These are phyloP conservation scores for Isichthys henryi DNA, from an alignment of 2,113 vertebrate species.

Conservation along the genomic window DNA sequence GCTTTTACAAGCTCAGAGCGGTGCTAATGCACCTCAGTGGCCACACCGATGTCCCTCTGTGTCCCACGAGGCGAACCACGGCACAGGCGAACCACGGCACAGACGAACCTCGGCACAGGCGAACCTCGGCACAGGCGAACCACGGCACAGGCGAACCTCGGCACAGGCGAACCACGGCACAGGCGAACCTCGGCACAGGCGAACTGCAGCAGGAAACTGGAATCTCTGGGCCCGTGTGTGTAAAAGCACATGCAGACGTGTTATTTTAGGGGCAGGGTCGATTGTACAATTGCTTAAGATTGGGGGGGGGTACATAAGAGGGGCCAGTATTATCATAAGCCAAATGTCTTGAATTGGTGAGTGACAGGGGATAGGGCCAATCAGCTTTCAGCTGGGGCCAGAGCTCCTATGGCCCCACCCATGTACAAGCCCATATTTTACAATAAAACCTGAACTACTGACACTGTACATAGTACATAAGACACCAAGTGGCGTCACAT, in stretches of 20 bases:
- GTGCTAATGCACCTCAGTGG: slow-evolving; percentile 18
- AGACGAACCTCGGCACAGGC: not conserved
- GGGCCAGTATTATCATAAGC: not conserved
- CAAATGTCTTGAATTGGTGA: not conserved
- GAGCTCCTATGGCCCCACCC: not conserved
- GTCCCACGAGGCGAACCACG: slow-evolving; percentile 25
- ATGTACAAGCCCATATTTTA: not conserved
- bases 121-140: not conserved
- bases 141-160: slow-evolving; percentile 13
- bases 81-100: not conserved
- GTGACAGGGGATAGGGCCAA: not conserved
- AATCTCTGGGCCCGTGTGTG: not conserved
- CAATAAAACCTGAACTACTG: not conserved
- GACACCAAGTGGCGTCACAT: not conserved
- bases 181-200: not conserved
- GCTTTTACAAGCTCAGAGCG: slow-evolving; percentile 9
- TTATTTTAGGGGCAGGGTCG: not conserved
- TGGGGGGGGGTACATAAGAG: not conserved
- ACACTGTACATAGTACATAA: not conserved
- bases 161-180: not conserved
- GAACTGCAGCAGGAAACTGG: not conserved
- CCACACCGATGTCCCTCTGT: slow-evolving; percentile 29
- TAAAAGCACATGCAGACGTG: not conserved
- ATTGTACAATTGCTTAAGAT: not conserved
- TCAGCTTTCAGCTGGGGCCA: not conserved